These are phyloP conservation scores for Apeira syringaria DNA, from an alignment of 2,888 invertebrate species.

Conservation along the genomic window DNA sequence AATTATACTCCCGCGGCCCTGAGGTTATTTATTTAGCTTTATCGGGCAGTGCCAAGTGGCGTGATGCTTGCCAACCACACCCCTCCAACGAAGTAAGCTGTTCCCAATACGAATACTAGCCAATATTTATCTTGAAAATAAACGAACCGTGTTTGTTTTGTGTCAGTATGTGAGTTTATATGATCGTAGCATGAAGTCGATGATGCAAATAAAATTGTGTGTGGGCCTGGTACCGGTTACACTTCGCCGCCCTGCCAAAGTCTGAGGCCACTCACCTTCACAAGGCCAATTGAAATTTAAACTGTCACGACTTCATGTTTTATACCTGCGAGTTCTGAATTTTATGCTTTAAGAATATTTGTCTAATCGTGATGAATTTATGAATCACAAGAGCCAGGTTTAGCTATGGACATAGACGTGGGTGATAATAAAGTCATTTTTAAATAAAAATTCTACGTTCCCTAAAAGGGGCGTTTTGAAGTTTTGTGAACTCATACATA, in stretches of 20 bases:
- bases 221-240: slow-evolving; percentile 27
- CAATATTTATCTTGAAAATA: slow-evolving; percentile 13
- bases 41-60: slow-evolving; percentile 45
- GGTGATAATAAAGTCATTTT: too few relatives aligned
- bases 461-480: too few relatives aligned
- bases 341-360: neutral
- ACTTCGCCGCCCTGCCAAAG: slow-evolving; percentile 27
- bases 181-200: too few relatives aligned
- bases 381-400: too few relatives aligned
- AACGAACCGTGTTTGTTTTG: slow-evolving; percentile 8
- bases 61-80: slow-evolving; percentile 42
- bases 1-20: neutral
- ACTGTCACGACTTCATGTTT: slow-evolving; percentile 34
- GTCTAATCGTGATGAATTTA: too few relatives aligned
- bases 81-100: slow-evolving; percentile 32
- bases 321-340: slow-evolving; percentile 30
- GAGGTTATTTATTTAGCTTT: slow-evolving; percentile 36
- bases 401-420: too few relatives aligned
- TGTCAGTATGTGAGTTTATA: too few relatives aligned
- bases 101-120: slow-evolving; percentile 27
- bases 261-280: slow-evolving; percentile 50
- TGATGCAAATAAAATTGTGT: slow-evolving; percentile 23
- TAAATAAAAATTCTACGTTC: too few relatives aligned
- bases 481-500: too few relatives aligned
- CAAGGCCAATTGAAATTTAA: slow-evolving; percentile 47